Evolutionary conservation across 2,113 vertebrate genomes (phyloP), one percentile per base, ranked within the genome.

Genomic region (Protobothrops mucrosquamatus): DNA sequence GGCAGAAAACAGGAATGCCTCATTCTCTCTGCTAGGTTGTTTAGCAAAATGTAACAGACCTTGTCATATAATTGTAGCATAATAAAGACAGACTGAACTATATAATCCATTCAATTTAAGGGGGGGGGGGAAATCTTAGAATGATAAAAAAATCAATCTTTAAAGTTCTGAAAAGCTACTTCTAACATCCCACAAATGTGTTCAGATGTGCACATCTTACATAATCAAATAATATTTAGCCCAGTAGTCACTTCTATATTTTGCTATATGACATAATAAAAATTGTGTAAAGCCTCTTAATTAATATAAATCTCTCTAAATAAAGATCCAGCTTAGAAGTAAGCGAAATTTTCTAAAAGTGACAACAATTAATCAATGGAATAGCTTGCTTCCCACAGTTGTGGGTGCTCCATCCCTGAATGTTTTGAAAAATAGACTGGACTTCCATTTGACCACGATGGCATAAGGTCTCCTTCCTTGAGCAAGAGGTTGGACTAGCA

Each of bases 11-110:
- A 4, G 46, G 52, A 89, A 55, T 39, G 5, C 94, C 87, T 95
- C 94, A 92, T 69, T 87, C 29, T 57, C n/a, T 61, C 46, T 85
- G 54, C 26, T 89, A 55, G 93, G 52, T 89, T 94, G 54, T 87
- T 93, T 92, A 88, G 54, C 56, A 89, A 89, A 88, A 1, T 18
- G 55, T 89, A 18, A 0, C 39, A 39, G 46, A 8, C 52, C 64
- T 57, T 95, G 85, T 91, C 54, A 91, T 10, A 64, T 51, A 48
- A 61, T 61, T 61, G 29, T 20, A 59, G 85, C 43, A 85, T 23
- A 57, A 52, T 23, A 52, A 74, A 74, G 93, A 88, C 85, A 88
- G 0, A 43, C 0, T 92, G 24, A n/a, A 89, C 0, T 56, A 14
- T 3, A 59, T 24, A 90, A 29, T 93, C 88, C 0, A 34, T 48